A percentile compares a stretch with the other conserved stretches of the same genome.
phyloP scores from a whole-genome alignment of 2,888 invertebrate genomes.

The Eretmocerus hayati region DNA sequence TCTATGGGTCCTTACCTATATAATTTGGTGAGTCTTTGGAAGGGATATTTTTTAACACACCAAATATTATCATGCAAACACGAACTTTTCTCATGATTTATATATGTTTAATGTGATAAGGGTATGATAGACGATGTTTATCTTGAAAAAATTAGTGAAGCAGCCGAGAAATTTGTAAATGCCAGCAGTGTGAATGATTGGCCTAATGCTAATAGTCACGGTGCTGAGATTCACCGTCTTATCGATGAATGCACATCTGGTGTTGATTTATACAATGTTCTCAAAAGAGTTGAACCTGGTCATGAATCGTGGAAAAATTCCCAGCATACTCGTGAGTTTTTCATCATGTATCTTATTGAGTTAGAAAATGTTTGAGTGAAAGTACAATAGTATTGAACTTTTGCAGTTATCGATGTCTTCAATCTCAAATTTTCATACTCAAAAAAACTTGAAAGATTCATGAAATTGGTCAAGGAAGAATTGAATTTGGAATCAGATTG shows the following conservation, averaged over 20 bases:
- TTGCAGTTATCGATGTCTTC: too few species aligned
- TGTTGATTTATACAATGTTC: constrained; percentile 8
- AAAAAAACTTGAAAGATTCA: not conserved
- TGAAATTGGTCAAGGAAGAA: constrained; percentile 1
- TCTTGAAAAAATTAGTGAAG: not conserved
- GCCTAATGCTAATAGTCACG: not conserved
- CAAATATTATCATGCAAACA: too few species aligned
- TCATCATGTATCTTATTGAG: too few species aligned
- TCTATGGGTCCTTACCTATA: constrained; percentile 29
- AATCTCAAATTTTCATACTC: too few species aligned
- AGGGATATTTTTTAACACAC: too few species aligned
- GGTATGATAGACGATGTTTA: constrained; percentile 8
- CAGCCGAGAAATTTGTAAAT: not conserved
- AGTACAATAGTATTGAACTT: too few species aligned
- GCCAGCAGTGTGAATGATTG: not conserved
- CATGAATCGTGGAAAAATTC: not conserved
- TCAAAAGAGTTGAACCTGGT: constrained; percentile 5
- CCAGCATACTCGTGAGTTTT: not conserved
- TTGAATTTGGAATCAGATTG: constrained; percentile 3
- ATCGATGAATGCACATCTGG: constrained; percentile 5
- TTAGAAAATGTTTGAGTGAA: too few species aligned
- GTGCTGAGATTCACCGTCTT: not conserved
- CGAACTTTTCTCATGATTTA: too few species aligned
- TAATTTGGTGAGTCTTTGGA: constrained; percentile 1
- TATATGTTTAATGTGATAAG: too few species aligned